Evolutionary conservation across 2,888 invertebrate genomes (phyloP), one percentile per base, ranked within the genome.

Genomic region (Volucella zonaria): DNA sequence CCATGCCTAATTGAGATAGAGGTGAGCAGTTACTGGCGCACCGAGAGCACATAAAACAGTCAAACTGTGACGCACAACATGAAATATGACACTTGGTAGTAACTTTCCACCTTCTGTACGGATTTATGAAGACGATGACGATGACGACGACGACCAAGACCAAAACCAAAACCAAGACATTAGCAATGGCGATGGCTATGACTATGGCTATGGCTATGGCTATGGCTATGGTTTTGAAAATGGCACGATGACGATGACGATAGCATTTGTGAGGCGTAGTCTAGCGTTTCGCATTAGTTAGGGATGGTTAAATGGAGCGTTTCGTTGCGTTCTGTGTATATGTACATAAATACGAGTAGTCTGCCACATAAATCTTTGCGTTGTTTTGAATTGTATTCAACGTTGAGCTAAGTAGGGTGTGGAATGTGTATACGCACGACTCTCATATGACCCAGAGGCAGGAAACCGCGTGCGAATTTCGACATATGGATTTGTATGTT

Each of bases 11-110:
- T 85, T 81, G 85, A 85, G 85, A 85, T 66, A 73, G 67, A 81
- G 85, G 76, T 68, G 67, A 59, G 66, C 64, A 70, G 51, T 70
- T 59, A 64, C 56, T 64, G 61, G 85, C 80, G 76, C 75, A 80
- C 80, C 6, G 58, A 62, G 70, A 64, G 64, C 64, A 70, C 86
- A 86, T 87, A 87, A 87, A 87, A 83, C 86, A 87, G 86, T 87
- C 86, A 83, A 61, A 74, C 73, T 79, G 81, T 86, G 87, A 87
- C 87, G 78, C 82, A 75, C 82, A 71, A 70, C 23, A 61, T 86
- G 70, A 86, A 82, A 66, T 86, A 86, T 74, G 68, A 68, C 64
- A 64, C 58, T 81, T 76, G 73, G 82, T 71, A 52, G 76, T 62
- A 49, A 40, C 54, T 82, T 77, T 73, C 23, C 59, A 62, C 66